Evolutionary conservation across 1,140 invertebrate species (phyloP).

Genomic region (Apolygus lucorum): DNA sequence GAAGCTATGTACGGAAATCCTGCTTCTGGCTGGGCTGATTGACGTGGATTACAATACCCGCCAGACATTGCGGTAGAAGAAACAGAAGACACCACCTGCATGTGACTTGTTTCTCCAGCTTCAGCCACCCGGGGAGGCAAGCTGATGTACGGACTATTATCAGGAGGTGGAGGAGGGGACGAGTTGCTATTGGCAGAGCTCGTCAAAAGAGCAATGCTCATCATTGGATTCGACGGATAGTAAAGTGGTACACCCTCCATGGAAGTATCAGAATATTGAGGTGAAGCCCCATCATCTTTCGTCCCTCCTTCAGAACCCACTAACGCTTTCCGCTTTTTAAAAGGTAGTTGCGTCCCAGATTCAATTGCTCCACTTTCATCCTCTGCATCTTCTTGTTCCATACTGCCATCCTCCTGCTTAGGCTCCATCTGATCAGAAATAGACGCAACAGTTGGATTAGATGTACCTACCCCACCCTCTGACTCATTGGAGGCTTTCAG

Average conservation of each 20-base stretch:
- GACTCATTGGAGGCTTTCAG: neutral
- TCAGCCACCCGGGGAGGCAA: neutral
- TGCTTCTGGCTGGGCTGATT: neutral
- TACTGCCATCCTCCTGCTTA: neutral
- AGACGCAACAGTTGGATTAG: neutral
- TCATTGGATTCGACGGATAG: constrained; percentile 25
- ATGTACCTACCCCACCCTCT: neutral
- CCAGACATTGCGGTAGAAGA: neutral
- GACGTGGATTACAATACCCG: neutral
- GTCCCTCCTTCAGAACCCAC: neutral
- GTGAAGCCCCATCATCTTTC: neutral
- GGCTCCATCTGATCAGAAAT: neutral
- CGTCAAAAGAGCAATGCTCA: constrained; percentile 22
- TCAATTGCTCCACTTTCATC: neutral
- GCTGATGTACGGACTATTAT: neutral
- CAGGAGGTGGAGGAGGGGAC: neutral
- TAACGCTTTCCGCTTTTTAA: constrained; percentile 24
- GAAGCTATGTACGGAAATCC: neutral
- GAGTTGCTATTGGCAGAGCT: too few species aligned
- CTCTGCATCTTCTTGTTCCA: neutral
- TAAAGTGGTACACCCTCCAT: neutral
- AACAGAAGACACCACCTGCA: neutral
- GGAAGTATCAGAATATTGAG: neutral
- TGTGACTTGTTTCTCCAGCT: neutral
- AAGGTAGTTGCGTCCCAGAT: constrained; percentile 5